phyloP scores from a whole-genome alignment of 2,888 invertebrate species.

The Amphimallon solstitiale region DNA sequence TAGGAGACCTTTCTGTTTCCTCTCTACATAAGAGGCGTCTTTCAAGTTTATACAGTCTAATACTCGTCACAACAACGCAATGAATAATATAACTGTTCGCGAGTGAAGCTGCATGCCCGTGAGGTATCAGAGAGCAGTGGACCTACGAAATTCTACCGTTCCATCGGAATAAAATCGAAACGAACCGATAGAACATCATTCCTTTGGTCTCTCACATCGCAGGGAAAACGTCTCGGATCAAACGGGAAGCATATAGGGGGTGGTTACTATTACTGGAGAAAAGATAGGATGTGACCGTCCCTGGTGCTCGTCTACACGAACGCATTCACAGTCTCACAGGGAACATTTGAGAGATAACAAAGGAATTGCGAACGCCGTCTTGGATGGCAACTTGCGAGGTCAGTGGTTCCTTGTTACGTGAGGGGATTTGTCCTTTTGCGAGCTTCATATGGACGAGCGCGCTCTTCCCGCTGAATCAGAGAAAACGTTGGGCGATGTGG shows the following conservation, averaged over 20 bases:
- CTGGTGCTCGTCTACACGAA: not conserved
- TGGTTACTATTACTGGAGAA: constrained; percentile 60
- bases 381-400: constrained; percentile 49
- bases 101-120: constrained; percentile 61
- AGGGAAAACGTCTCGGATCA: constrained; percentile 63
- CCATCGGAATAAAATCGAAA: constrained; percentile 32
- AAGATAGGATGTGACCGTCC: constrained; percentile 51
- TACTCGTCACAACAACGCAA: constrained; percentile 64
- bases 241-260: constrained; percentile 65
- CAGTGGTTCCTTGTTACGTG: constrained; percentile 48
- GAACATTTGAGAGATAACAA: constrained; percentile 61
- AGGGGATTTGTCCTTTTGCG: constrained; percentile 45
- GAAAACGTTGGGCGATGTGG: constrained; percentile 20
- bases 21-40: not conserved
- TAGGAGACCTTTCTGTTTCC: not conserved
- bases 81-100: constrained; percentile 65
- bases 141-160: constrained; percentile 45
- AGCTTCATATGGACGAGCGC: constrained; percentile 44
- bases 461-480: constrained; percentile 43
- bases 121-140: constrained; percentile 58
- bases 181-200: constrained; percentile 40
- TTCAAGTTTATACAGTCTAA: constrained; percentile 43
- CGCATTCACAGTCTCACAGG: constrained; percentile 52
- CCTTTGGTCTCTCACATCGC: constrained; percentile 55
- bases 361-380: constrained; percentile 59